Conservation (phyloP, 2,797 vertebrate genomes). For the Manis pentadactyla region DNA sequence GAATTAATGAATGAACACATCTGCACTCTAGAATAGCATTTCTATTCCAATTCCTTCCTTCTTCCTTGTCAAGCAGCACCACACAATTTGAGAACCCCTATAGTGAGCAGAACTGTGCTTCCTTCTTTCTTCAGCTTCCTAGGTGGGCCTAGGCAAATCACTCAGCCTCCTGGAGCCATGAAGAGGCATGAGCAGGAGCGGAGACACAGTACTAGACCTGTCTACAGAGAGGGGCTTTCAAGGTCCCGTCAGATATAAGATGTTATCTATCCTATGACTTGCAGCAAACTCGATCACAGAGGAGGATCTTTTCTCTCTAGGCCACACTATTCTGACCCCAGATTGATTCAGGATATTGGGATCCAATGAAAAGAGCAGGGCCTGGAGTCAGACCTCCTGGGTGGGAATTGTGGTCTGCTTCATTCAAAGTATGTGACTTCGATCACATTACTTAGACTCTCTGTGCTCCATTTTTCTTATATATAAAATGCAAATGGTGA, state of each 20-base stretch:
- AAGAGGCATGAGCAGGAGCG: neutral
- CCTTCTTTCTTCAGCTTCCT: constrained; percentile 1
- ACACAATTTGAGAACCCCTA: neutral
- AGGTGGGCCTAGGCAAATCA: neutral
- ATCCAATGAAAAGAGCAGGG: neutral
- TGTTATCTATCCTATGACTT: neutral
- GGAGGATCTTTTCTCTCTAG: neutral
- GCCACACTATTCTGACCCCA: neutral
- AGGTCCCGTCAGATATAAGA: neutral
- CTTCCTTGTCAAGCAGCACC: neutral
- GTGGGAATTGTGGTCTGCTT: neutral
- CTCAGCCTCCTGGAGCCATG: neutral
- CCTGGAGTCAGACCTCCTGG: neutral
- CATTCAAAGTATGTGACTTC: constrained; percentile 30
- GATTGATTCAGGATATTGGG: neutral
- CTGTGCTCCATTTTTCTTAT: neutral
- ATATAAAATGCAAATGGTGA: constrained; percentile 53
- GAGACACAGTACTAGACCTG: neutral
- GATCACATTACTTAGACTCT: neutral
- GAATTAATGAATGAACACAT: neutral
- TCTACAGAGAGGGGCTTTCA: neutral
- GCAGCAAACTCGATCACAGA: neutral
- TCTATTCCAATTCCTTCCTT: constrained; percentile 35
- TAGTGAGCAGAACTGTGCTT: neutral
- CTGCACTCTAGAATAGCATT: neutral